phyloP scores from a whole-genome alignment of 2,888 invertebrate species.

The Synanthedon andrenaeformis region DNA sequence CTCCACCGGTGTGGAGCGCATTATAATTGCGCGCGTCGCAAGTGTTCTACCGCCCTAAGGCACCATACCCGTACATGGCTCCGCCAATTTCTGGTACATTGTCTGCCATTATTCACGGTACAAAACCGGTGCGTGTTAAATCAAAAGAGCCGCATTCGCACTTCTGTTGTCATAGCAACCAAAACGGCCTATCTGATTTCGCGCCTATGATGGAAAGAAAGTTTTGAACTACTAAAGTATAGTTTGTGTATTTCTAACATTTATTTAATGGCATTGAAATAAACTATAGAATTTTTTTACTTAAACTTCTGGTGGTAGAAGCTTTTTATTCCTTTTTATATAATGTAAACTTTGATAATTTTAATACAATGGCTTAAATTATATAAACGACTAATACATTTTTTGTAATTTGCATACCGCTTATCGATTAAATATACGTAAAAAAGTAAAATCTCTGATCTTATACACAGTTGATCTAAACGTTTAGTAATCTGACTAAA shows the following conservation, averaged over 20 bases:
- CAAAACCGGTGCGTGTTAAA: conserved; percentile 33
- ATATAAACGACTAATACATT: too few species aligned
- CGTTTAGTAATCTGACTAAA: too few species aligned
- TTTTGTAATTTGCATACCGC: too few species aligned
- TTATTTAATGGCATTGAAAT: too few species aligned
- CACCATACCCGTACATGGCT: conserved; percentile 18
- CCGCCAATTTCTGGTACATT: conserved; percentile 25
- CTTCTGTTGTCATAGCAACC: conserved; percentile 38
- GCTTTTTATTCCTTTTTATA: too few species aligned
- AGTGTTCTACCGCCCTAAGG: neutral
- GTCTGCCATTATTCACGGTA: conserved; percentile 30
- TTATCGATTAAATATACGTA: too few species aligned
- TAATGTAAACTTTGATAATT: too few species aligned
- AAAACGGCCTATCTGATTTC: conserved; percentile 53
- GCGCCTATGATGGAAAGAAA: conserved; percentile 32
- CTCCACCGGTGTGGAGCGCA: neutral
- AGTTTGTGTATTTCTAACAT: neutral
- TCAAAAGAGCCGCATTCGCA: conserved; percentile 53
- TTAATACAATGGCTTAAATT: too few species aligned
- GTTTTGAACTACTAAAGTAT: neutral
- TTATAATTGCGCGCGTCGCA: neutral
- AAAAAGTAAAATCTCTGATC: too few species aligned
- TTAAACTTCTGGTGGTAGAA: too few species aligned
- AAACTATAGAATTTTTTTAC: too few species aligned
- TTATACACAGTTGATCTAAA: too few species aligned